phyloP scores from a whole-genome alignment of 2,113 vertebrate genomes.

The Oreocharis arfaki region DNA sequence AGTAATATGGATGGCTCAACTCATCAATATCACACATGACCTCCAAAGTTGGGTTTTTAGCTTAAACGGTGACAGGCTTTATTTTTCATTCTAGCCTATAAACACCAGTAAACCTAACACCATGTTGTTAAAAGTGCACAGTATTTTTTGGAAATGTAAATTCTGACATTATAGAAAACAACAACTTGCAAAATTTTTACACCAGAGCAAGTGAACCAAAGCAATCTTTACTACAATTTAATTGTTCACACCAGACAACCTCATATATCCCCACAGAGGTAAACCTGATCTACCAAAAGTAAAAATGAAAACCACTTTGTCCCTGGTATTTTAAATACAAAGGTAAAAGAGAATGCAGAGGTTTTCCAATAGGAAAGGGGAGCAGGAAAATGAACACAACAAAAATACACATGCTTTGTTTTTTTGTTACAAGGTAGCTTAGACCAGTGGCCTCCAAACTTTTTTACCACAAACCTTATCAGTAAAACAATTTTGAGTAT shows the following conservation, averaged over 20 bases:
- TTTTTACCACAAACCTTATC: background rate
- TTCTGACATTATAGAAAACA: background rate
- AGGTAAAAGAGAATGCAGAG: background rate
- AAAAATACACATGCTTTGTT: background rate
- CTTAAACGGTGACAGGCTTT: background rate
- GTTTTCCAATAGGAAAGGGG: background rate
- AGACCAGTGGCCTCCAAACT: background rate
- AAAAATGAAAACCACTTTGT: background rate
- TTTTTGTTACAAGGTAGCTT: background rate
- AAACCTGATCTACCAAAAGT: background rate
- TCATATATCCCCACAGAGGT: rapidly evolving
- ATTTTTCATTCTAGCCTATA: background rate
- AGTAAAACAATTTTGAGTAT: background rate
- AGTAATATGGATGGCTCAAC: background rate
- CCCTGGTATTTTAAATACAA: background rate
- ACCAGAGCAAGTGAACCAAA: background rate
- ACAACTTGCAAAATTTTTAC: background rate
- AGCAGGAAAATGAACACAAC: background rate
- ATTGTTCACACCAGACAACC: background rate
- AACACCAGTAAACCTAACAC: background rate
- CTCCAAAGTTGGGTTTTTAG: background rate
- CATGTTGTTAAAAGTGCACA: background rate
- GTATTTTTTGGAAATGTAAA: background rate
- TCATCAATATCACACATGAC: background rate
- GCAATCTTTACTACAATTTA: background rate